Evolutionary conservation across 2,888 invertebrate species (phyloP), one percentile per base, ranked within the genome.

Genomic region (Rugalucina vietnamica): DNA sequence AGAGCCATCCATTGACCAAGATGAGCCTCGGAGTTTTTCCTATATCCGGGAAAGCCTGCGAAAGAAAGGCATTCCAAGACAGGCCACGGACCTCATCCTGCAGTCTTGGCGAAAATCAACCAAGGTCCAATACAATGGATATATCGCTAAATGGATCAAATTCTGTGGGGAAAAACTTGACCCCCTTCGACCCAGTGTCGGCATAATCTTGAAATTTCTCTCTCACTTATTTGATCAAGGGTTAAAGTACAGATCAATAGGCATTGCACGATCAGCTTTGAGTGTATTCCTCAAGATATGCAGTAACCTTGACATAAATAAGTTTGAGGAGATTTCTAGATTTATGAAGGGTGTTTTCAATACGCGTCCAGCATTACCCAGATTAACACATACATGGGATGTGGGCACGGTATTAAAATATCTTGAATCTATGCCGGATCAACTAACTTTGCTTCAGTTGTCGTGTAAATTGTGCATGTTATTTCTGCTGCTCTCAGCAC

Each of bases 21-120:
- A 50, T 88, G 81, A 73, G 43, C 14, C 78, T 87, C 29, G 69
- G 65, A 4, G 80, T 74, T 77, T 89, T 81, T 65, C 74, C n/a
- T 29, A 37, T 87, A 77, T 88, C 88, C 21, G 85, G 85, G 5
- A 71, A 71, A 12, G 36, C 0, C 54, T 86, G 10, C 65, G 65
- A 18, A 43, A 73, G 18, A 65, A 69, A 78, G 80, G 79, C 27
- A 29, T 88, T 69, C 50, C 82, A 50, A 43, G 70, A 27, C 76
- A 81, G 21, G 72, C 80, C 49, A n/a, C 43, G 3, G 57, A 79
- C 18, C 73, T 87, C 18, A 77, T 89, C 70, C 29, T 77, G 36
- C 32, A 50, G 0, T 86, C 87, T 8, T 90, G 90, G 87, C 60
- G 85, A 74, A 24, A 37, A 10, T 80, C 86, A 24, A 88, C 87